Evolutionary conservation across 2,888 invertebrate species (phyloP), one percentile per base, ranked within the genome.

Genomic region (Graphium colonna): DNA sequence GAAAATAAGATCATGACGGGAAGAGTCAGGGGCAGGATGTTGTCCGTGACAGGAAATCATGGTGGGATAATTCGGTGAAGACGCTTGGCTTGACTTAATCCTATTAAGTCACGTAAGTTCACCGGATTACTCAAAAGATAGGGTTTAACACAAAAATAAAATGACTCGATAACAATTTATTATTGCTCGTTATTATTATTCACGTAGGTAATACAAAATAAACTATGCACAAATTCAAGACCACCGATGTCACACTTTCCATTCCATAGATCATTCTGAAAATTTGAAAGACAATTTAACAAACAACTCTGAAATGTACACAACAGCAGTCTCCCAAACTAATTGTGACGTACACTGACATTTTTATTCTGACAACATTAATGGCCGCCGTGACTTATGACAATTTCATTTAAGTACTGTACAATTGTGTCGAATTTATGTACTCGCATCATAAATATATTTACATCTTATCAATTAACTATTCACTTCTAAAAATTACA

Each of bases 161-260:
- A 65, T 69, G 13, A 67, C 78, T 83, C 75, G 79, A 86, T 91
- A 92, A 92, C 91, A 91, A 91, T 90, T 90, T 87, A 89, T 91
- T 91, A 91, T 91, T 91, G 91, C 91, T 91, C 79, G 91, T 91
- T 91, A 91, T 86, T 91, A 91, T 92, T 91, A 91, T 92, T 91
- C 91, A 91, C 91, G 91, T 91, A 52, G 42, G 48, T 53, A 91
- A 91, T 92, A 91, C 91, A 92, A 92, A 92, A 92, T 92, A 91
- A 92, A 91, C 91, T 92, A 91, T 91, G 90, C 92, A 92, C 91
- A 92, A 90, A 76, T 88, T 79, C 80, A 84, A 82, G 87, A 86
- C 85, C 86, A 82, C 79, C 79, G 85, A 75, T 75, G 76, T 78
- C 76, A 69, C 73, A 75, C 75, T 75, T 75, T 76, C 69, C 73